phyloP scores from a whole-genome alignment of 2,797 vertebrate species.

The Eidolon dupreanum region DNA sequence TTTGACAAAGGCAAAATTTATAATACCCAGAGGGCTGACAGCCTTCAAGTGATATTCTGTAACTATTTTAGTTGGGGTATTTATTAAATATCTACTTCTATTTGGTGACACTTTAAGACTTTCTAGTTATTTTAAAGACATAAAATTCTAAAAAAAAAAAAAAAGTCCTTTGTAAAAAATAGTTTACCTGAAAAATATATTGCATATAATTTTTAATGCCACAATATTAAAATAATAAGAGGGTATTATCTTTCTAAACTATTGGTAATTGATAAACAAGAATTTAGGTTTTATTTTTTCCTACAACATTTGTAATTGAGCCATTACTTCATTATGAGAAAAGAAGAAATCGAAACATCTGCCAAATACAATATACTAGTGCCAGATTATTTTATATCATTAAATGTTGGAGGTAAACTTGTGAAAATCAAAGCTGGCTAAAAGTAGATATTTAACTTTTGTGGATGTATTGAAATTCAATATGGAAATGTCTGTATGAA shows the following conservation, averaged over 20 bases:
- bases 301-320: not conserved
- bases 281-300: not conserved
- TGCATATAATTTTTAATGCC: not conserved
- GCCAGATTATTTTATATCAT: not conserved
- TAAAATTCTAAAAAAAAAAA: not conserved
- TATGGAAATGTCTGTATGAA: not conserved
- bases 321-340: not conserved
- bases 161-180: not conserved
- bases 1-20: not conserved
- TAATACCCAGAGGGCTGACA: not conserved
- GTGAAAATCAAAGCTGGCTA: not conserved
- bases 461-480: not conserved
- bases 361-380: not conserved
- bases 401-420: not conserved
- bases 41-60: not conserved
- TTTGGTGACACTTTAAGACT: not conserved
- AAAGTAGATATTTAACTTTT: slow-evolving; percentile 15
- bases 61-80: not conserved
- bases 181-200: not conserved
- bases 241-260: not conserved
- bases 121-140: not conserved
- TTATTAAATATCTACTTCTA: not conserved
- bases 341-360: not conserved
- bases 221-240: not conserved
- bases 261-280: not conserved